phyloP scores from a whole-genome alignment of 2,888 invertebrate genomes.

The Eristalis arbustorum region DNA sequence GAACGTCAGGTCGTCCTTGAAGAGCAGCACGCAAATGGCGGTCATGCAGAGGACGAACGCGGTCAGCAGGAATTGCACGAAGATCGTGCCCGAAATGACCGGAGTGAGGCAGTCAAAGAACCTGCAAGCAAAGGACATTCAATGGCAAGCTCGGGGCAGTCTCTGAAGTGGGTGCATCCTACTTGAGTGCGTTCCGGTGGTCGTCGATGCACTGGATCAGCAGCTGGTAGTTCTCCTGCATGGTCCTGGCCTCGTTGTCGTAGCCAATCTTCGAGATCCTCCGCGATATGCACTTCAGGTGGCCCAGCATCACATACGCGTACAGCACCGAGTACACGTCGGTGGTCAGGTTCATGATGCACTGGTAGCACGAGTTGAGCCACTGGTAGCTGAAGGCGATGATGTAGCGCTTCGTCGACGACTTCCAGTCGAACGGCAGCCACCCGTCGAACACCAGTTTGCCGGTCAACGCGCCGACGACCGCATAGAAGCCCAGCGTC shows the following conservation, averaged over 20 bases:
- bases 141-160: background rate
- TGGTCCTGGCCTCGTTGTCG: background rate
- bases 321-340: slow-evolving; percentile 72
- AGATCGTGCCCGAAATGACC: slow-evolving; percentile 71
- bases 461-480: slow-evolving; percentile 59
- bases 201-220: slow-evolving; percentile 71
- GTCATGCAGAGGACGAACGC: slow-evolving; percentile 71
- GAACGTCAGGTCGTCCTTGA: slow-evolving; percentile 54
- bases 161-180: background rate
- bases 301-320: slow-evolving; percentile 66
- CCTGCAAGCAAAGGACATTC: slow-evolving; percentile 42
- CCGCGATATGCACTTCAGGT: slow-evolving; percentile 63
- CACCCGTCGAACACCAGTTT: slow-evolving; percentile 61
- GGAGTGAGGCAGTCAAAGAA: slow-evolving; percentile 71
- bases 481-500: slow-evolving; percentile 54
- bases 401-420: slow-evolving; percentile 29
- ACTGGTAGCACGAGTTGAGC: slow-evolving; percentile 33
- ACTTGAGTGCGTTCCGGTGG: slow-evolving; percentile 71
- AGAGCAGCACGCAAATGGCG: slow-evolving; percentile 68
- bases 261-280: slow-evolving; percentile 71
- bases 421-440: slow-evolving; percentile 49
- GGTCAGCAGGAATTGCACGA: slow-evolving; percentile 71
- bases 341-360: slow-evolving; percentile 65
- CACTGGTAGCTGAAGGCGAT: slow-evolving; percentile 64
- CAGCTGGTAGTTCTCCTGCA: slow-evolving; percentile 66